phyloP scores from a whole-genome alignment of 2,797 vertebrate genomes.

The Antennarius maculatus region DNA sequence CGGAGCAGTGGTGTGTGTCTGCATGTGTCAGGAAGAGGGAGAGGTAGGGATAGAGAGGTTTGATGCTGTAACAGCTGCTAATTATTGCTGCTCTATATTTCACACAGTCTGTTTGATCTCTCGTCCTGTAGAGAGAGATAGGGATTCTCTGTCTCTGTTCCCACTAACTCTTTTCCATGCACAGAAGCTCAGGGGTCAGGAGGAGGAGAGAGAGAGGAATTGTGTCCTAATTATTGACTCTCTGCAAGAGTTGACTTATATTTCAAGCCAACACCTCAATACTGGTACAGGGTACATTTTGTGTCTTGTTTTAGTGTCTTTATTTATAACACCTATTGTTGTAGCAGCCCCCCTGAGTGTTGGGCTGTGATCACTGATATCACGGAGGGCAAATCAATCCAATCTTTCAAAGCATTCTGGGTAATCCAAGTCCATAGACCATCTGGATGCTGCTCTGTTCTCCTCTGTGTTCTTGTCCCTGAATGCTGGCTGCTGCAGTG shows the following conservation, averaged over 20 bases:
- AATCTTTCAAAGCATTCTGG: conserved; percentile 73
- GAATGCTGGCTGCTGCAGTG: conserved; percentile 57
- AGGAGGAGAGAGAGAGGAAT: conserved; percentile 55
- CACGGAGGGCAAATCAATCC: conserved; percentile 74
- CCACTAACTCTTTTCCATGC: conserved; percentile 11
- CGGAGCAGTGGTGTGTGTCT: conserved; percentile 23
- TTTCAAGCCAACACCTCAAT: conserved; percentile 50
- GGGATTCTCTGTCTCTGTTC: conserved; percentile 52
- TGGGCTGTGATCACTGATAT: conserved; percentile 61
- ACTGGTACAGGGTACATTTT: conserved; percentile 33
- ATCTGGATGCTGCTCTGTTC: conserved; percentile 72
- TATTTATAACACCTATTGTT: conserved; percentile 48
- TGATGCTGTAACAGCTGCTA: conserved; percentile 84
- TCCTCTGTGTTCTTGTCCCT: conserved; percentile 62
- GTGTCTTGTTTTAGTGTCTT: conserved; percentile 52
- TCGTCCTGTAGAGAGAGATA: conserved; percentile 76
- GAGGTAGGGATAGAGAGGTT: conserved; percentile 69
- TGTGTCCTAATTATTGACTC: conserved; percentile 70
- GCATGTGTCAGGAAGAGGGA: conserved; percentile 26
- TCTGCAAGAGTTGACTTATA: conserved; percentile 59
- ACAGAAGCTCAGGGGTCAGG: conserved; percentile 61
- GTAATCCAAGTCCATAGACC: conserved; percentile 66
- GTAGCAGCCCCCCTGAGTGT: conserved; percentile 19
- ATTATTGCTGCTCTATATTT: conserved; percentile 84
- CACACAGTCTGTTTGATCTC: conserved; percentile 85